These are phyloP conservation scores for Apoda limacodes DNA, from an alignment of 2,888 invertebrate genomes.

Conservation along the genomic window DNA sequence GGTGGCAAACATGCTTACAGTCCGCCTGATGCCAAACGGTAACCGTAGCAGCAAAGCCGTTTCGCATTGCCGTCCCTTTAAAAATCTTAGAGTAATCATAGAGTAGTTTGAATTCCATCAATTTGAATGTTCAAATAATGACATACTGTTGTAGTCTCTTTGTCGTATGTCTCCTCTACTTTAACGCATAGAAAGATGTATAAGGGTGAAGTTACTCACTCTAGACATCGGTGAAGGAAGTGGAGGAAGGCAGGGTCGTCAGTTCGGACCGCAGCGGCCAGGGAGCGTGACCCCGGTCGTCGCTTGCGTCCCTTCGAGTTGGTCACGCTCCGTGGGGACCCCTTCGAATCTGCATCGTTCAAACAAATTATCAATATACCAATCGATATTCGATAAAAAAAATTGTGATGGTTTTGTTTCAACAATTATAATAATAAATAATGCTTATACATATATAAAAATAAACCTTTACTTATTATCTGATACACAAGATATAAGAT, in stretches of 20 bases:
- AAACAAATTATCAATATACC: no score
- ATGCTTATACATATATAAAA: no score
- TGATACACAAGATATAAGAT: no score
- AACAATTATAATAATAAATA: no score
- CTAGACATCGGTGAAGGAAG: constrained; percentile 90
- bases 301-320: constrained; percentile 95
- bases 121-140: no score
- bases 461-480: no score
- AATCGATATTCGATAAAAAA: background rate
- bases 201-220: constrained; percentile 73
- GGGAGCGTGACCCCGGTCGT: constrained; percentile 85
- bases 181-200: constrained; percentile 11
- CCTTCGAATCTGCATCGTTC: constrained; percentile 81
- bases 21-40: no score
- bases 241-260: constrained; percentile 91
- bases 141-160: constrained; percentile 14
- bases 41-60: no score
- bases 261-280: constrained; percentile 85
- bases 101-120: no score
- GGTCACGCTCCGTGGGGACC: constrained; percentile 89
- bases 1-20: no score
- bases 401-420: background rate
- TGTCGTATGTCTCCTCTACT: constrained; percentile 13
- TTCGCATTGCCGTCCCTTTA: no score
- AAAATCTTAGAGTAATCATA: no score